phyloP scores from a whole-genome alignment of 2,113 vertebrate genomes.

The Melanocharis versteri region DNA sequence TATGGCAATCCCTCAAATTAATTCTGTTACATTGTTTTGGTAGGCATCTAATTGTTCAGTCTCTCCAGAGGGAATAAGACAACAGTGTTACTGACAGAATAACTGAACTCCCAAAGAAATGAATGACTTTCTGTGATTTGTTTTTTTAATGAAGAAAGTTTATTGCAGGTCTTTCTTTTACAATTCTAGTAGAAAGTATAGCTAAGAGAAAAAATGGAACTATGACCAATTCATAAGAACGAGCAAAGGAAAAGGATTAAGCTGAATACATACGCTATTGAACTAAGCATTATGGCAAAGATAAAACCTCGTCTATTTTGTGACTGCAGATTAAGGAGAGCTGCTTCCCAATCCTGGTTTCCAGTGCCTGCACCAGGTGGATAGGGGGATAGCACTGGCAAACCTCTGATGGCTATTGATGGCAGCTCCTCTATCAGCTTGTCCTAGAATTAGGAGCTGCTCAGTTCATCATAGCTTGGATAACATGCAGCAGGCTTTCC shows the following conservation, averaged over 20 bases:
- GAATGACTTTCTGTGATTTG: background rate
- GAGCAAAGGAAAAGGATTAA: slow-evolving; percentile 50
- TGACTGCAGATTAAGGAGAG: slow-evolving; percentile 15
- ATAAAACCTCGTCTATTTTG: background rate
- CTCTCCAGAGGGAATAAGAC: background rate
- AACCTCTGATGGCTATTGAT: background rate
- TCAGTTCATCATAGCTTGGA: background rate
- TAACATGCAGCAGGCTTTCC: slow-evolving; percentile 31
- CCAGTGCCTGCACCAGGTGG: slow-evolving; percentile 32
- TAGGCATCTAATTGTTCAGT: background rate
- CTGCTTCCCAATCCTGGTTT: slow-evolving; percentile 10
- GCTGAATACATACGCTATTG: slow-evolving; percentile 47
- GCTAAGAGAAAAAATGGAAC: slow-evolving; percentile 64
- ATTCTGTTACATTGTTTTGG: background rate
- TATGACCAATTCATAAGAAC: slow-evolving; percentile 30
- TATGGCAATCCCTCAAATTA: background rate
- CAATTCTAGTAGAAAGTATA: slow-evolving; percentile 75
- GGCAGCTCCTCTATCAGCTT: background rate
- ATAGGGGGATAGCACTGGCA: background rate
- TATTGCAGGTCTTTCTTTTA: slow-evolving; percentile 73
- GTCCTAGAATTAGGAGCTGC: background rate
- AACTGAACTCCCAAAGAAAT: background rate
- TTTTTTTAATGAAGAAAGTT: slow-evolving; percentile 70
- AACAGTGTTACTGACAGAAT: background rate
- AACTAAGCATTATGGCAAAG: slow-evolving; percentile 42